A percentile compares a stretch with the other conserved stretches of the same genome.
phyloP scores from a whole-genome alignment of 2,888 invertebrate genomes.

The Eupithecia vulgata region DNA sequence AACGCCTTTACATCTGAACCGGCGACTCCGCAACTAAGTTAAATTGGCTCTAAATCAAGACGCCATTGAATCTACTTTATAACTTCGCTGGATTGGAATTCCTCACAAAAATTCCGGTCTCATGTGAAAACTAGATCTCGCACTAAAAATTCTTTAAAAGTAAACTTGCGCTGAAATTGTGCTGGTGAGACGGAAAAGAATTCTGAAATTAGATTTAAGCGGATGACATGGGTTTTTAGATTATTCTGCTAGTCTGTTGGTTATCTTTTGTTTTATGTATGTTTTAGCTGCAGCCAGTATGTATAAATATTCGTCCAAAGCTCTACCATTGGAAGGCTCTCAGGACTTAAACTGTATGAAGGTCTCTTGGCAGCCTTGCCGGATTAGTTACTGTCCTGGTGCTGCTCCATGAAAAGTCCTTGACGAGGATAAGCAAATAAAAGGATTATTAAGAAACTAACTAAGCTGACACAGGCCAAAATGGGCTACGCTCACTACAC shows the following conservation, averaged over 20 bases:
- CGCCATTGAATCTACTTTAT: constrained; percentile 48
- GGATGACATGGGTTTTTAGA: background rate
- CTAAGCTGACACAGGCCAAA: no score
- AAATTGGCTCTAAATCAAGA: constrained; percentile 61
- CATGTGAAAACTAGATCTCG: constrained; percentile 19
- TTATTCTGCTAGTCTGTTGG: background rate
- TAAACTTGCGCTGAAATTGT: constrained; percentile 1
- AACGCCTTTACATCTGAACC: constrained; percentile 42
- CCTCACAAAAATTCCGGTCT: constrained; percentile 16
- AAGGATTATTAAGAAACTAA: no score
- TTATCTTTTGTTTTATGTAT: no score
- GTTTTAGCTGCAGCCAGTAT: no score
- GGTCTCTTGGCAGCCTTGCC: no score
- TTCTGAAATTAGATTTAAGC: constrained; percentile 2
- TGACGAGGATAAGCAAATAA: no score
- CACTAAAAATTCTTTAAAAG: constrained; percentile 12
- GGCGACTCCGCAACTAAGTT: constrained; percentile 54
- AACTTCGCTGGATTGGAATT: constrained; percentile 37
- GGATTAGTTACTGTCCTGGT: no score
- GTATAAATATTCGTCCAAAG: no score
- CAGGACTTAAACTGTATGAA: no score
- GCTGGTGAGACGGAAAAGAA: constrained; percentile 2
- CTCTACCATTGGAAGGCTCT: no score
- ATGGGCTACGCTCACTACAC: no score
- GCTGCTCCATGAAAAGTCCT: no score